These are phyloP conservation scores for Anolis sagrei DNA, from an alignment of 2,113 vertebrate genomes.

Conservation along the genomic window DNA sequence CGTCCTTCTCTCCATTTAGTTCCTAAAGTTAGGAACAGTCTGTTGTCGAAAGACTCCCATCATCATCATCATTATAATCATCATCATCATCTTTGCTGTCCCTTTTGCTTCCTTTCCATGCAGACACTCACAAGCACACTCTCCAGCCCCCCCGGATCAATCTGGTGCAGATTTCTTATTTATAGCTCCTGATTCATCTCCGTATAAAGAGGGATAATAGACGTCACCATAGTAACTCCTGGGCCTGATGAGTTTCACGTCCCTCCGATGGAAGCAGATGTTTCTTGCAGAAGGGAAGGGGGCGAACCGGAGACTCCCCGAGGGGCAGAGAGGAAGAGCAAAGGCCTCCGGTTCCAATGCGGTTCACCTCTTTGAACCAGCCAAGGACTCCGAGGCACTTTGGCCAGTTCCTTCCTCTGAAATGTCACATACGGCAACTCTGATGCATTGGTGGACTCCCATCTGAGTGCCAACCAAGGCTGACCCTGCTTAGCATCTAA, in stretches of 20 bases:
- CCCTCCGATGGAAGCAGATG: fast-evolving
- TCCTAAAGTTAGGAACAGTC: neutral
- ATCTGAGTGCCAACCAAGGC: too few species aligned
- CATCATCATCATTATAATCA: neutral
- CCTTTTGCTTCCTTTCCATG: neutral
- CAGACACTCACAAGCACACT: neutral
- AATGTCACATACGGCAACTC: too few species aligned
- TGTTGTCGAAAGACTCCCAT: neutral
- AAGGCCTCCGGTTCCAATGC: neutral
- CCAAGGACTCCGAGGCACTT: neutral
- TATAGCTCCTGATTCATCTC: constrained; percentile 67
- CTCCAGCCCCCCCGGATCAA: neutral
- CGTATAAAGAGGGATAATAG: constrained; percentile 26
- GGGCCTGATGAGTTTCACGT: constrained; percentile 10
- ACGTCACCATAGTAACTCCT: constrained; percentile 67
- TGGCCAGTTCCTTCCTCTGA: too few species aligned
- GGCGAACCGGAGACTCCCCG: neutral
- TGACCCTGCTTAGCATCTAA: too few species aligned
- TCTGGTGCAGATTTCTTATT: constrained; percentile 43
- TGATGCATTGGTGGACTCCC: too few species aligned
- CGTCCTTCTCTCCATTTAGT: neutral
- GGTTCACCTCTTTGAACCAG: neutral
- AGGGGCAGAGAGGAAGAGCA: neutral
- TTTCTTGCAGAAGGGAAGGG: neutral
- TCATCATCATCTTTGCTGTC: neutral